Conservation (phyloP, 2,113 vertebrate genomes). For the Silurus meridionalis region DNA sequence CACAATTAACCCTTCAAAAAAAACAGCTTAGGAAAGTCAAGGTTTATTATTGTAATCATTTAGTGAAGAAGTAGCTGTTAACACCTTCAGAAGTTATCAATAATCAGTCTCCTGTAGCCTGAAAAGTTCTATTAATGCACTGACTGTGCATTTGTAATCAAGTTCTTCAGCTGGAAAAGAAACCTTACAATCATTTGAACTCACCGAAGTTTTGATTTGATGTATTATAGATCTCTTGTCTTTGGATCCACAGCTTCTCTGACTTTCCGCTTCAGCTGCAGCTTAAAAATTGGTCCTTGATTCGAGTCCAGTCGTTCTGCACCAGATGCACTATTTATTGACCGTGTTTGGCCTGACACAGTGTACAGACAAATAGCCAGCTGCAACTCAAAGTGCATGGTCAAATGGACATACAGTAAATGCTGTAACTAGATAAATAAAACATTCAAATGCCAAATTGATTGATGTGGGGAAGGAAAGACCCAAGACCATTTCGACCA, state of each 20-base stretch:
- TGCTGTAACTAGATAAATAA: background rate
- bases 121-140: background rate
- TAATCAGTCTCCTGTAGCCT: background rate
- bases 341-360: background rate
- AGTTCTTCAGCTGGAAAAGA: background rate
- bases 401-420: background rate
- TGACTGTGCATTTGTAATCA: background rate
- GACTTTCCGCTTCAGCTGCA: background rate
- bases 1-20: background rate
- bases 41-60: background rate
- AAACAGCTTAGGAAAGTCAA: background rate
- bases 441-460: background rate
- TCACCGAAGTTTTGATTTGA: background rate
- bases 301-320: background rate
- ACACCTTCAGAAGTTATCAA: background rate
- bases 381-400: background rate
- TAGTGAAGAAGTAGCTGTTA: background rate
- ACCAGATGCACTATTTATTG: too few relatives aligned
- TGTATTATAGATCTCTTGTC: background rate
- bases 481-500: background rate
- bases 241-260: background rate
- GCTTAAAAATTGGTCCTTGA: background rate
- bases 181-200: background rate
- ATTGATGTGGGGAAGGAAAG: background rate
- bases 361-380: background rate